Conservation (phyloP, 1,140 invertebrate species). For the Drosophila ohnishii region DNA sequence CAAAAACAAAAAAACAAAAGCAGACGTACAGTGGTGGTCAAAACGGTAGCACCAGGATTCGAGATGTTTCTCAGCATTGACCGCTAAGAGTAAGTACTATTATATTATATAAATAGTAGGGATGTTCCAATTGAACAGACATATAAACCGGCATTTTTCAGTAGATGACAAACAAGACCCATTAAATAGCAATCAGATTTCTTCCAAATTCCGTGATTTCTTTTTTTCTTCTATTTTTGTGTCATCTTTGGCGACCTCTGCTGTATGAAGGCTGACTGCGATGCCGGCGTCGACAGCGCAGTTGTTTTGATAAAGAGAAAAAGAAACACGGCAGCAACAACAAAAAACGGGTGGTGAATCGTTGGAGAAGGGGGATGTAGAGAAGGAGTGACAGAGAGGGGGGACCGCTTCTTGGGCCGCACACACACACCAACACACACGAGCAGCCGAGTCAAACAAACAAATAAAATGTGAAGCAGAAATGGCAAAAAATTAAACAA, state of each 20-base stretch:
- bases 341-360: slow-evolving; percentile 16
- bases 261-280: slow-evolving; percentile 41
- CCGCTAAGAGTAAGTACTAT: no score
- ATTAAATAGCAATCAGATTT: not conserved
- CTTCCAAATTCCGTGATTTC: not conserved
- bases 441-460: slow-evolving; percentile 80
- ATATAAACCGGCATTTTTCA: not conserved
- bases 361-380: slow-evolving; percentile 8
- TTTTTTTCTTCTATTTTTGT: not conserved
- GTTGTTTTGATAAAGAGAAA: slow-evolving; percentile 67
- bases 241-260: slow-evolving; percentile 4
- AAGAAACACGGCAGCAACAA: slow-evolving; percentile 58
- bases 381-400: slow-evolving; percentile 4
- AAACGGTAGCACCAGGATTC: not conserved
- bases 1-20: slow-evolving; percentile 63
- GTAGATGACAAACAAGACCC: not conserved
- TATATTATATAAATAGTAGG: no score
- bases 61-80: not conserved
- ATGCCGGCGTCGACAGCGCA: slow-evolving; percentile 40
- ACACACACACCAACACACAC: slow-evolving; percentile 70
- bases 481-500: slow-evolving; percentile 83
- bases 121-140: no score
- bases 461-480: slow-evolving; percentile 83
- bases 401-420: slow-evolving; percentile 61
- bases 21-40: slow-evolving; percentile 21